Percentiles rank a stretch among this genome's conserved stretches.
phyloP scores from a whole-genome alignment of 2,113 vertebrate species.

The Ageneiosus marmoratus region DNA sequence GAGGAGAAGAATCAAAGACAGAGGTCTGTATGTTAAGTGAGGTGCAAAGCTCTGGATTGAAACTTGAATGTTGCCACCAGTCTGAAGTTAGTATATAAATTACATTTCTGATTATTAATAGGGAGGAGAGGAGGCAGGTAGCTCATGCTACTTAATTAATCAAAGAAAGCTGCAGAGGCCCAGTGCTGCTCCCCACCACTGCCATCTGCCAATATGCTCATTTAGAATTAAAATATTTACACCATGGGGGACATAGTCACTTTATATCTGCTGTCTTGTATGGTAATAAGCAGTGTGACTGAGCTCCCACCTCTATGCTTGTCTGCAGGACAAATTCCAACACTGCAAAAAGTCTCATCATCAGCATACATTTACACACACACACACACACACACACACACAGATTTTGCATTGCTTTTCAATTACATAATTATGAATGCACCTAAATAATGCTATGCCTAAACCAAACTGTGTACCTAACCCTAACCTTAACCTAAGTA shows the following conservation, averaged over 20 bases:
- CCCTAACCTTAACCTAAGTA: too few species aligned
- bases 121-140: constrained; percentile 23
- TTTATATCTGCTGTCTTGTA: constrained; percentile 48
- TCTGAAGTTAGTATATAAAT: constrained; percentile 20
- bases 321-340: constrained; percentile 36
- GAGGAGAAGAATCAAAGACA: neutral
- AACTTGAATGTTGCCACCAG: neutral
- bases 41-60: neutral
- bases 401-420: neutral
- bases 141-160: constrained; percentile 41
- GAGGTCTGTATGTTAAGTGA: neutral
- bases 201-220: constrained; percentile 43
- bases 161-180: constrained; percentile 30
- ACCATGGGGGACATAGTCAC: constrained; percentile 46
- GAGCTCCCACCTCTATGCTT: constrained; percentile 31
- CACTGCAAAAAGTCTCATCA: neutral
- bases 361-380: neutral
- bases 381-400: constrained; percentile 11
- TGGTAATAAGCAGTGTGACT: constrained; percentile 38
- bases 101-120: constrained; percentile 29
- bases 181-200: neutral
- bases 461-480: too few species aligned
- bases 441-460: too few species aligned
- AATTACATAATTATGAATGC: too few species aligned
- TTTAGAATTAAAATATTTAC: constrained; percentile 60